Conservation (phyloP, 2,797 vertebrate species). For the Spinus olivaceus region DNA sequence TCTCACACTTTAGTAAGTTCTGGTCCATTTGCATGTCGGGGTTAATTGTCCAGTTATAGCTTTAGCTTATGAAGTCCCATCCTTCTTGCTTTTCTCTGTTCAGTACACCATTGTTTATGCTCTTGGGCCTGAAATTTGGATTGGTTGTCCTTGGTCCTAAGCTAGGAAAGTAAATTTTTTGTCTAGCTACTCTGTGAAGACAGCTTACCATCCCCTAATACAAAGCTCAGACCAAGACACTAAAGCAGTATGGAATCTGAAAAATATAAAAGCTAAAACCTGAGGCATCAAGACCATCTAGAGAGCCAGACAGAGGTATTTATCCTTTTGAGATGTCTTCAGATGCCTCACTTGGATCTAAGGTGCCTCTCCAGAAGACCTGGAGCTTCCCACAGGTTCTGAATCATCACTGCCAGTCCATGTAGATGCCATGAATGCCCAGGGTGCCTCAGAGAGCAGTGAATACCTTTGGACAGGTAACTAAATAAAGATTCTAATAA, state of each 20-base stretch:
- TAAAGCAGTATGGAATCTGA: neutral
- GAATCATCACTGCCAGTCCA: neutral
- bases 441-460: neutral
- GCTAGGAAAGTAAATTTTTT: neutral
- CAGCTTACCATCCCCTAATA: neutral
- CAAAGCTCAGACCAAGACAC: neutral
- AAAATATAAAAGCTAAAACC: neutral
- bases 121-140: neutral
- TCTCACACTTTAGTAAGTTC: neutral
- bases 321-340: neutral
- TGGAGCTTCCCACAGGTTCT: neutral
- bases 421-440: neutral
- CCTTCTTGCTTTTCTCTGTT: neutral
- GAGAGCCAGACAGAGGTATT: neutral
- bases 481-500: neutral
- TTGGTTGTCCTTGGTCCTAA: neutral
- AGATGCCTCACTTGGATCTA: neutral
- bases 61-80: neutral
- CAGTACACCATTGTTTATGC: neutral
- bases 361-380: neutral
- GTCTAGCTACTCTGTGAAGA: neutral
- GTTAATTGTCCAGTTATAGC: neutral
- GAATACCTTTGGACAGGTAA: neutral
- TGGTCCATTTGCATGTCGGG: neutral
- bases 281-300: neutral